A percentile compares a stretch with the other conserved stretches of the same genome.
Conservation (phyloP, 2,797 vertebrate species). For the Betta splendens region DNA sequence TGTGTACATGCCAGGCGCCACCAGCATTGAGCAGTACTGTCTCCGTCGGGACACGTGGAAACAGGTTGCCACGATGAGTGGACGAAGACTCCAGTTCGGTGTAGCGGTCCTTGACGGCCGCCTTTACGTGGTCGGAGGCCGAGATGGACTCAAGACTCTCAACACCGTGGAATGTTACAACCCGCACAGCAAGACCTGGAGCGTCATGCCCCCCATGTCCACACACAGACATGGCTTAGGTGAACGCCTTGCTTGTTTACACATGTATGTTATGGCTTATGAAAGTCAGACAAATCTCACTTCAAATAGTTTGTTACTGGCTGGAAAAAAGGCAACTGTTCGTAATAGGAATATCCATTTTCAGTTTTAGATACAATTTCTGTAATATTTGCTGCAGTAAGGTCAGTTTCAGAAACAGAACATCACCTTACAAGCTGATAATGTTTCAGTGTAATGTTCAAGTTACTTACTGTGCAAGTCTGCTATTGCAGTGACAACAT, state of each 20-base stretch:
- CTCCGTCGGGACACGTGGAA: conserved; percentile 93
- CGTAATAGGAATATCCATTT: conserved; percentile 2
- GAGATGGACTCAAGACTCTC: conserved; percentile 95
- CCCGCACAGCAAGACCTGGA: conserved; percentile 95
- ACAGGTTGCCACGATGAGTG: conserved; percentile 96
- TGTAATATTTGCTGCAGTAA: not conserved
- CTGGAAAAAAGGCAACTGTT: not conserved
- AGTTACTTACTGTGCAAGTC: conserved; percentile 14
- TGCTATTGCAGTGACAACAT: conserved; percentile 18
- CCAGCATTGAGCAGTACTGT: conserved; percentile 98
- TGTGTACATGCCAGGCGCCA: conserved; percentile 84
- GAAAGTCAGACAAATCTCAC: not conserved
- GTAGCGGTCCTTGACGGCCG: conserved; percentile 93
- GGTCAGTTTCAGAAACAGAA: conserved; percentile 6
- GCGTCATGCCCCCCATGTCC: conserved; percentile 97
- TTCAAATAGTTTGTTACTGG: not conserved
- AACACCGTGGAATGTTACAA: conserved; percentile 99
- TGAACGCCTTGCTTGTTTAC: conserved; percentile 62
- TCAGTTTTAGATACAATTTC: not conserved
- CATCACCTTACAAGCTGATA: not conserved
- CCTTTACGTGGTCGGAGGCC: conserved; percentile 95
- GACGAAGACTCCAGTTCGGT: conserved; percentile 93
- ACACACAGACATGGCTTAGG: conserved; percentile 96
- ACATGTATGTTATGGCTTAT: not conserved
- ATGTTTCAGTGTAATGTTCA: conserved; percentile 5